Evolutionary conservation across 1,140 invertebrate genomes (phyloP), one percentile per base, ranked within the genome.

Genomic region (Dufourea novaeangliae): DNA sequence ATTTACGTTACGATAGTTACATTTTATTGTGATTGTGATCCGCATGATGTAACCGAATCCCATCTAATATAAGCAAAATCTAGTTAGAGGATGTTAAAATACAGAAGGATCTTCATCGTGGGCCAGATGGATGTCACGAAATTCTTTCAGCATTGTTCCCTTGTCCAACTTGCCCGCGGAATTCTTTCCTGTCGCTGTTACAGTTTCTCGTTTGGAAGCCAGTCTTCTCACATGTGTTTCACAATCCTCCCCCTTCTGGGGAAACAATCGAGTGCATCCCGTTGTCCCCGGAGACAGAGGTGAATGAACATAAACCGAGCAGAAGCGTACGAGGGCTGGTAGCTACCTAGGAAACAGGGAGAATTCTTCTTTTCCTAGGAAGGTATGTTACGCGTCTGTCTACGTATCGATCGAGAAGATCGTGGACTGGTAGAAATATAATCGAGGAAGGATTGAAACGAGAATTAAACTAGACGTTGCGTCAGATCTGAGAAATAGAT

Each of bases 211-310:
- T 27, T 32, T 27, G 59, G 74, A n/a, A 89, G 87, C 88, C 84
- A 88, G 87, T 89, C n/a, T 89, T 86, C 88, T 85, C 86, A 81
- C n/a, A n/a, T n/a, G n/a, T 90, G 89, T 87, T 88, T 88, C 85
- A 87, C 87, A 90, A 89, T 91, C 88, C 88, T 87, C n/a, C n/a
- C n/a, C n/a, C n/a, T n/a, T n/a, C n/a, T 69, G 87, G 84, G 84
- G 85, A 90, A 90, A 90, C 89, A 90, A 91, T 91, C 82, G 87
- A 89, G 88, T 85, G 84, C 84, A 83, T 87, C 66, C 72, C 82
- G 82, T 83, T 73, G 80, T 85, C 82, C 79, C 86, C 11, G 67
- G 81, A 76, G 73, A 80, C 57, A 76, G 75, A 76, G 73, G 64
- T 72, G 78, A 79, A 79, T 84, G 81, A 76, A 52, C 76, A 70